phyloP scores from a whole-genome alignment of 1,140 invertebrate species.

The Euwallacea fornicatus region DNA sequence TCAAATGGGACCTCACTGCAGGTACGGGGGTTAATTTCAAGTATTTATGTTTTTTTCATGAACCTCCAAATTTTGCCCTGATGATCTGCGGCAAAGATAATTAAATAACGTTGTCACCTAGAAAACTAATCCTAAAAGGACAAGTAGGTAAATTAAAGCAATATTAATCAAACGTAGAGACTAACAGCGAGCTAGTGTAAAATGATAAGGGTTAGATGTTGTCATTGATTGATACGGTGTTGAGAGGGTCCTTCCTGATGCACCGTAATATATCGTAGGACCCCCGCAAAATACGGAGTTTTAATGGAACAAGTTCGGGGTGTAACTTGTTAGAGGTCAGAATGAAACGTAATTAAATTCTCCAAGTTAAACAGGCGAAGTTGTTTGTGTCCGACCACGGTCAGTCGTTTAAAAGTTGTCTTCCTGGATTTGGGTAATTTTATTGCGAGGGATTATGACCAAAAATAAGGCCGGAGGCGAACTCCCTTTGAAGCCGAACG shows the following conservation, averaged over 20 bases:
- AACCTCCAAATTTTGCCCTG: too few relatives aligned
- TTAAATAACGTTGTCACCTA: too few relatives aligned
- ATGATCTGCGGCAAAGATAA: too few relatives aligned
- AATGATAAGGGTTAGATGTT: constrained; percentile 30
- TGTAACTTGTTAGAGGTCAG: constrained; percentile 10
- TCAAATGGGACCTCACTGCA: too few relatives aligned
- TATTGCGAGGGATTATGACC: background rate
- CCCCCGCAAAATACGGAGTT: constrained; percentile 18
- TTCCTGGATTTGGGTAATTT: background rate
- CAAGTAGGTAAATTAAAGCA: constrained; percentile 6
- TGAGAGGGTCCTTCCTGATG: constrained; percentile 13
- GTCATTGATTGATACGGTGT: constrained; percentile 29
- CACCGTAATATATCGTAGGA: constrained; percentile 27
- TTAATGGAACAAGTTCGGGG: constrained; percentile 37
- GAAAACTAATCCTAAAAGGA: too few relatives aligned
- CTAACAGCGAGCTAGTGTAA: background rate
- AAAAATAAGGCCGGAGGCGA: background rate
- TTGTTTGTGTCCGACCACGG: constrained; percentile 12
- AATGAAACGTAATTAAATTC: constrained; percentile 30
- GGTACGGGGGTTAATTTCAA: too few relatives aligned
- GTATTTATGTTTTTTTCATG: too few relatives aligned
- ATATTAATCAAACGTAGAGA: constrained; percentile 20
- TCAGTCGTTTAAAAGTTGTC: constrained; percentile 4
- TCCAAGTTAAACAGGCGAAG: constrained; percentile 9
- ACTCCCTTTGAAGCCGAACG: background rate